Percentiles rank a stretch among this genome's conserved stretches.
phyloP scores from a whole-genome alignment of 2,113 vertebrate genomes.

The Turnix velox region DNA sequence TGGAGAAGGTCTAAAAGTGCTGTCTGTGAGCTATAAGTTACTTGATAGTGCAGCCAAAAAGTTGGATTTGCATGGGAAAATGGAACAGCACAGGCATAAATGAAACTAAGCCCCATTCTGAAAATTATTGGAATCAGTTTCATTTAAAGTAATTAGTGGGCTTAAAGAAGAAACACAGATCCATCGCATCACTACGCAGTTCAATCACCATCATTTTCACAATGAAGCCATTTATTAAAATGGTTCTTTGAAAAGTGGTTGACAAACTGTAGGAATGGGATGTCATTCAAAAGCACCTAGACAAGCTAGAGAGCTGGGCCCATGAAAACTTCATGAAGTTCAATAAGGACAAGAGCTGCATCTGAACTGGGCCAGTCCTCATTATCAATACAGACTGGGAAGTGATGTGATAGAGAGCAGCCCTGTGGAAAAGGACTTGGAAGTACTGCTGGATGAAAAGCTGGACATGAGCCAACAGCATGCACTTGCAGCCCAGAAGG shows the following conservation, averaged over 20 bases:
- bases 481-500: no score
- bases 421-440: no score
- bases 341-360: no score
- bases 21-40: neutral
- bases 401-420: no score
- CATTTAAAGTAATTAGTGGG: neutral
- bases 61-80: slow-evolving; percentile 5
- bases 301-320: no score
- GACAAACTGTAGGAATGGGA: no score
- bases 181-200: neutral
- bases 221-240: neutral
- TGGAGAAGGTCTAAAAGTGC: neutral
- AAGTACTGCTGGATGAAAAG: no score
- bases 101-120: neutral
- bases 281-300: no score
- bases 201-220: neutral
- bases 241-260: neutral
- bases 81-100: neutral
- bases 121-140: neutral
- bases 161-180: neutral
- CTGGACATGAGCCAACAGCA: no score
- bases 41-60: neutral
- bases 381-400: no score
- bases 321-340: no score
- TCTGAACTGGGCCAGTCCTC: no score